Percentiles rank a stretch among this genome's conserved stretches.
These are phyloP conservation scores for Thomomys bottae DNA, from an alignment of 2,113 vertebrate species.

Conservation along the genomic window DNA sequence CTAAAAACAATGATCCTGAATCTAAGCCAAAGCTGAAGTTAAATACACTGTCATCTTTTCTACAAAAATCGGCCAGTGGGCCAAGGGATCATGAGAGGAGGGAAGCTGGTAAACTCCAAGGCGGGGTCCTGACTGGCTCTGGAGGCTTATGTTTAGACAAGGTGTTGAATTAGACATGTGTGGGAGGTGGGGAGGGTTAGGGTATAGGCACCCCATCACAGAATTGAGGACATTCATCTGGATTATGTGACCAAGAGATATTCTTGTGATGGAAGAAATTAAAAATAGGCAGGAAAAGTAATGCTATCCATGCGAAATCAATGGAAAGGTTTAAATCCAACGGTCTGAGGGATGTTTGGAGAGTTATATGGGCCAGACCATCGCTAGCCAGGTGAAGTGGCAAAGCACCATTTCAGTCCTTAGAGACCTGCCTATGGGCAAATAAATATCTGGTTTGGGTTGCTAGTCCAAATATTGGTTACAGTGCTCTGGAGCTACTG, in stretches of 20 bases:
- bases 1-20: neutral
- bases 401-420: neutral
- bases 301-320: neutral
- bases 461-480: neutral
- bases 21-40: neutral
- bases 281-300: neutral
- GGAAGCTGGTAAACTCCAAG: neutral
- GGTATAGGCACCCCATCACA: no score
- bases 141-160: neutral
- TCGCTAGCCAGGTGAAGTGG: neutral
- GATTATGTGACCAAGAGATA: neutral
- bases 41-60: neutral
- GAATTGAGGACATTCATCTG: neutral
- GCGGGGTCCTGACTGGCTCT: neutral
- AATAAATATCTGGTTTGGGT: neutral
- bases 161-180: neutral
- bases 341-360: neutral
- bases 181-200: rapidly evolving
- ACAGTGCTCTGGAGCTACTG: neutral
- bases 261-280: neutral
- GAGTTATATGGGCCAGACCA: neutral
- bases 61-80: neutral
- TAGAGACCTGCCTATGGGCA: neutral
- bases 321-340: neutral
- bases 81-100: neutral